Evolutionary conservation across 2,797 vertebrate species (phyloP).

Genomic region (Allobates femoralis): DNA sequence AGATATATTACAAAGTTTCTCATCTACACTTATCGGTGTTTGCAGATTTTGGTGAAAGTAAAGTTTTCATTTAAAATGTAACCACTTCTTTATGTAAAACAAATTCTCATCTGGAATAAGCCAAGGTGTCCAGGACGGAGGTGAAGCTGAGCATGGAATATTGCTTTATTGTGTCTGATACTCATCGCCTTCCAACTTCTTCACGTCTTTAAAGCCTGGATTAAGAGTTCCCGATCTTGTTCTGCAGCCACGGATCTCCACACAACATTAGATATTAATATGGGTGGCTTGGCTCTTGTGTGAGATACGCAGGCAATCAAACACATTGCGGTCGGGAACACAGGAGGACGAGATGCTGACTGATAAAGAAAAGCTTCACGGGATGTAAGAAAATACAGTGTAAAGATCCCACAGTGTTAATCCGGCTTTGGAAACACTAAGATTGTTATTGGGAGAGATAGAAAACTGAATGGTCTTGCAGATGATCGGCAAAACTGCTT

Average conservation of each 20-base stretch:
- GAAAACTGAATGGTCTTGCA: background rate
- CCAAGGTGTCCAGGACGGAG: background rate
- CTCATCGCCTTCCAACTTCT: background rate
- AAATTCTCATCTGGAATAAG: background rate
- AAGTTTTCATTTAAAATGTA: background rate
- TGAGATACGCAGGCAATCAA: background rate
- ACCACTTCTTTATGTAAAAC: background rate
- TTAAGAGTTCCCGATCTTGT: slow-evolving; percentile 13
- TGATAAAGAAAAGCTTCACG: background rate
- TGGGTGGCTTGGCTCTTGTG: slow-evolving; percentile 16
- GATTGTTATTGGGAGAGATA: background rate
- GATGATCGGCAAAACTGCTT: background rate
- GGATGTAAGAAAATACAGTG: background rate
- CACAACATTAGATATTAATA: slow-evolving; percentile 30
- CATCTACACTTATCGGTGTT: too few species aligned
- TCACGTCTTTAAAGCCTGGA: slow-evolving; percentile 6
- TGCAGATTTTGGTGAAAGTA: too few species aligned
- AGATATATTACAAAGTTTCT: too few species aligned
- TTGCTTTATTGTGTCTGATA: slow-evolving; percentile 8
- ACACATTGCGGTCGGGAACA: background rate
- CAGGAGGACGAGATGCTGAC: background rate
- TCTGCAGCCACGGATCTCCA: background rate
- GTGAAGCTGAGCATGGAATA: background rate
- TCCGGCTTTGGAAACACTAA: background rate
- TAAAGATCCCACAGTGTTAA: background rate